Percentiles rank a stretch among this genome's conserved stretches.
phyloP scores from a whole-genome alignment of 1,140 invertebrate genomes.

The Zaprionus kolodkinae region DNA sequence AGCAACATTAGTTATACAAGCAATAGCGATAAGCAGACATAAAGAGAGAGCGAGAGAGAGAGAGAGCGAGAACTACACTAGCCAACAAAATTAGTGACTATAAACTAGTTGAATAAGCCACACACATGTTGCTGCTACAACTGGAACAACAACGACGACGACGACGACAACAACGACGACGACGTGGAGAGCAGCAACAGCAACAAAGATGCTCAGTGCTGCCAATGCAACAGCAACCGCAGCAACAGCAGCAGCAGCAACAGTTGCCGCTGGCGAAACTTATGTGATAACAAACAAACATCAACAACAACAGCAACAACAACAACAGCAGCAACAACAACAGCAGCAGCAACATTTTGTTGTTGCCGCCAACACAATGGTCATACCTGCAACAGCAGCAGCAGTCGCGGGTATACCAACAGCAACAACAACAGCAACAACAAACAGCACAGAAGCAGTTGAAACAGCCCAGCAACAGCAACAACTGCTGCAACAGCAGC shows the following conservation, averaged over 20 bases:
- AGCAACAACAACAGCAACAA: slow-evolving; percentile 63
- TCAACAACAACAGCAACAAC: slow-evolving; percentile 56
- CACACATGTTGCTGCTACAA: slow-evolving; percentile 77
- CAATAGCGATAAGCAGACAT: slow-evolving; percentile 17
- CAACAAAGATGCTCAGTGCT: slow-evolving; percentile 74
- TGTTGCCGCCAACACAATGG: slow-evolving; percentile 79
- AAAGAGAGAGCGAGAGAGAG: not conserved
- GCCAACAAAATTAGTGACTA: slow-evolving; percentile 39
- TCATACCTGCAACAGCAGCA: slow-evolving; percentile 76
- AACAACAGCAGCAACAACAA: slow-evolving; percentile 48
- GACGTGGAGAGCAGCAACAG: slow-evolving; percentile 39
- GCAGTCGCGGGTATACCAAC: slow-evolving; percentile 70
- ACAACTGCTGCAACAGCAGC: slow-evolving; percentile 36
- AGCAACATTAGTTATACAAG: slow-evolving; percentile 13
- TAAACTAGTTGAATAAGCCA: slow-evolving; percentile 40
- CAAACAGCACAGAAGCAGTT: slow-evolving; percentile 37
- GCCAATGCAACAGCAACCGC: slow-evolving; percentile 68
- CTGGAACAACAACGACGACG: slow-evolving; percentile 8
- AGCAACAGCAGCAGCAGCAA: slow-evolving; percentile 50
- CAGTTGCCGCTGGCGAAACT: slow-evolving; percentile 68
- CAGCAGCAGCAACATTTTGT: slow-evolving; percentile 63
- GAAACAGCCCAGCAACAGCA: slow-evolving; percentile 50
- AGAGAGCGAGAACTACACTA: slow-evolving; percentile 20
- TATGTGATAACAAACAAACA: slow-evolving; percentile 80
- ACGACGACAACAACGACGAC: slow-evolving; percentile 26